These are phyloP conservation scores for Lumbricus terrestris DNA, from an alignment of 2,888 invertebrate genomes.

Conservation along the genomic window DNA sequence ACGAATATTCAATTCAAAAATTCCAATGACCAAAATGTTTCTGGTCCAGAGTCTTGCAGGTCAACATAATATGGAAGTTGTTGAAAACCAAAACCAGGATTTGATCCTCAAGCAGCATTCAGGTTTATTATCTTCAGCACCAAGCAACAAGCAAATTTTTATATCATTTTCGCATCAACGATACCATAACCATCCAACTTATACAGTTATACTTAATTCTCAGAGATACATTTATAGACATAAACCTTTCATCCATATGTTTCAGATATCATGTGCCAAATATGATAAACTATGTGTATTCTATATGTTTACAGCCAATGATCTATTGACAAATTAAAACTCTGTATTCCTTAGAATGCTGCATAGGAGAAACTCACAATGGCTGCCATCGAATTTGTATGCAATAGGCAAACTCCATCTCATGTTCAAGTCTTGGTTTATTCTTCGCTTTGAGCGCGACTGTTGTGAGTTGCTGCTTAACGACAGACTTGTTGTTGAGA, in stretches of 20 bases:
- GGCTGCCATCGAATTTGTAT: slow-evolving; percentile 5
- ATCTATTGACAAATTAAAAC: neutral
- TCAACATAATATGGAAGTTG: neutral
- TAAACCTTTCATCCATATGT: neutral
- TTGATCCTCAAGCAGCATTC: neutral
- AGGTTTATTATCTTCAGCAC: neutral
- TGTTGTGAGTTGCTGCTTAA: neutral
- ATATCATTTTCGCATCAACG: too few relatives aligned
- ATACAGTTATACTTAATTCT: neutral
- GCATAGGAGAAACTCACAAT: neutral
- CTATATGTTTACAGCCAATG: neutral
- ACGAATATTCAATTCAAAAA: neutral
- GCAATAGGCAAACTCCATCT: neutral
- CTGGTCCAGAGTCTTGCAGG: too few relatives aligned
- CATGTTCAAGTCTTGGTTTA: neutral
- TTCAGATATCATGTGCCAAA: neutral
- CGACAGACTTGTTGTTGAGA: neutral
- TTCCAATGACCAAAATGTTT: neutral
- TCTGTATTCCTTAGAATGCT: neutral
- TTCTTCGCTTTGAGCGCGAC: neutral
- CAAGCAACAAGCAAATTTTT: too few relatives aligned
- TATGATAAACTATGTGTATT: neutral
- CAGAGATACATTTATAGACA: neutral
- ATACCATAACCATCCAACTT: too few relatives aligned
- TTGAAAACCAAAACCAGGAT: neutral